These are phyloP conservation scores for Phthorimaea operculella DNA, from an alignment of 1,140 invertebrate genomes.

Conservation along the genomic window DNA sequence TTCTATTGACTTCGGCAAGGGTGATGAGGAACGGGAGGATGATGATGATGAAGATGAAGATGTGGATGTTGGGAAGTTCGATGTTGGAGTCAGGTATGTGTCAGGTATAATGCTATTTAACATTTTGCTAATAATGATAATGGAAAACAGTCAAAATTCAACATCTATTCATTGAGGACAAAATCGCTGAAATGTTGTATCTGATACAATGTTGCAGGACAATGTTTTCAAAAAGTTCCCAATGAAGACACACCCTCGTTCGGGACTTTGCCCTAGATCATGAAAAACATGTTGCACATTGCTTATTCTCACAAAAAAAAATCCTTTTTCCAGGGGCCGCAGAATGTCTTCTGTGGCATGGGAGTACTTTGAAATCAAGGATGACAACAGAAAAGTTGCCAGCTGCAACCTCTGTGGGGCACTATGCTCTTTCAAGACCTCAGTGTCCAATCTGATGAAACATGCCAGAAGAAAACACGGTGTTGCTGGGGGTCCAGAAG, in stretches of 20 bases:
- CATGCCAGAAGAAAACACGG: conserved; percentile 13
- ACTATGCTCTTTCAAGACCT: conserved; percentile 8
- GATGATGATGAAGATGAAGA: neutral
- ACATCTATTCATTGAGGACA: too few relatives aligned
- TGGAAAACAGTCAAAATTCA: too few relatives aligned
- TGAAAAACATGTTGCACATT: too few relatives aligned
- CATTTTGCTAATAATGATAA: too few relatives aligned
- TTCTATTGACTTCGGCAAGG: neutral
- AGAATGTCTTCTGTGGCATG: conserved; percentile 4
- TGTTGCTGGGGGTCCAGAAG: neutral
- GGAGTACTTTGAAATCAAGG: conserved; percentile 13
- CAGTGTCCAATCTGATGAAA: conserved; percentile 17
- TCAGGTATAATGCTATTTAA: too few relatives aligned
- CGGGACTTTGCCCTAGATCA: too few relatives aligned
- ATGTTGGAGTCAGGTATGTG: too few relatives aligned
- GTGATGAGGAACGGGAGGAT: neutral
- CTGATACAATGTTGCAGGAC: too few relatives aligned
- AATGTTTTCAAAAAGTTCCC: too few relatives aligned
- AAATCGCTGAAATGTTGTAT: too few relatives aligned
- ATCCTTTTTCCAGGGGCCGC: neutral
- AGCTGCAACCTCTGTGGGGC: conserved; percentile 11
- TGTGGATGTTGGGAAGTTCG: neutral
- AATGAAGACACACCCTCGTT: too few relatives aligned
- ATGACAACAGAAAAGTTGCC: conserved; percentile 8
- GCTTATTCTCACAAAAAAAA: too few relatives aligned